Conservation (phyloP, 2,888 invertebrate genomes). For the Nephrotoma flavescens region DNA sequence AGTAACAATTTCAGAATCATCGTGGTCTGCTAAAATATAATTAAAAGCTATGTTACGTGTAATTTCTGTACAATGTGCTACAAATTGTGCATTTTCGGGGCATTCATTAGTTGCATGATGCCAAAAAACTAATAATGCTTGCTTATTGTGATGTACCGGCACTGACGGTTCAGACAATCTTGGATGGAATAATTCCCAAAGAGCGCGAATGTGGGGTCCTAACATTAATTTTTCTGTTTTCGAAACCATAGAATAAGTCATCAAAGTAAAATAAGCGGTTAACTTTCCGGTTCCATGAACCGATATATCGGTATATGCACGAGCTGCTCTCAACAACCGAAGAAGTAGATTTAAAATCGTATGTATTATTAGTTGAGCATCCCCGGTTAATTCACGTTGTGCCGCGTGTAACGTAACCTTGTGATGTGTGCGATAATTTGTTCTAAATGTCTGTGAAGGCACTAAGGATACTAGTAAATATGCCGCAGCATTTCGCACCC, state of each 20-base stretch:
- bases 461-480: slow-evolving; percentile 79
- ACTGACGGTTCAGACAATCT: slow-evolving; percentile 88
- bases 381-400: slow-evolving; percentile 36
- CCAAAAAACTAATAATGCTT: slow-evolving; percentile 84
- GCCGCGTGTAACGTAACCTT: slow-evolving; percentile 22
- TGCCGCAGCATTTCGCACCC: slow-evolving; percentile 82
- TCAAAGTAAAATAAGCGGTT: slow-evolving; percentile 81
- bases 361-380: slow-evolving; percentile 44
- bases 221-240: slow-evolving; percentile 89
- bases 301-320: slow-evolving; percentile 73
- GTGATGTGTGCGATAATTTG: slow-evolving; percentile 55
- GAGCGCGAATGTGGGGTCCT: slow-evolving; percentile 77
- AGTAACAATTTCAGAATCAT: slow-evolving; percentile 87
- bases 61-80: slow-evolving; percentile 73
- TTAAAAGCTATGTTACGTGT: slow-evolving; percentile 93
- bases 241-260: slow-evolving; percentile 83
- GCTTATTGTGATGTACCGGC: slow-evolving; percentile 90
- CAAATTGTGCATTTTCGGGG: slow-evolving; percentile 80
- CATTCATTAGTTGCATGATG: slow-evolving; percentile 86
- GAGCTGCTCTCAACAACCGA: slow-evolving; percentile 63
- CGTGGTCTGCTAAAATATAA: slow-evolving; percentile 91
- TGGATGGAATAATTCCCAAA: slow-evolving; percentile 92
- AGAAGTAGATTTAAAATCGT: slow-evolving; percentile 60
- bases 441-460: slow-evolving; percentile 79
- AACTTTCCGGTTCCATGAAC: slow-evolving; percentile 83